These are phyloP conservation scores for Sibirionetta formosa DNA, from an alignment of 2,797 vertebrate genomes.

Conservation along the genomic window DNA sequence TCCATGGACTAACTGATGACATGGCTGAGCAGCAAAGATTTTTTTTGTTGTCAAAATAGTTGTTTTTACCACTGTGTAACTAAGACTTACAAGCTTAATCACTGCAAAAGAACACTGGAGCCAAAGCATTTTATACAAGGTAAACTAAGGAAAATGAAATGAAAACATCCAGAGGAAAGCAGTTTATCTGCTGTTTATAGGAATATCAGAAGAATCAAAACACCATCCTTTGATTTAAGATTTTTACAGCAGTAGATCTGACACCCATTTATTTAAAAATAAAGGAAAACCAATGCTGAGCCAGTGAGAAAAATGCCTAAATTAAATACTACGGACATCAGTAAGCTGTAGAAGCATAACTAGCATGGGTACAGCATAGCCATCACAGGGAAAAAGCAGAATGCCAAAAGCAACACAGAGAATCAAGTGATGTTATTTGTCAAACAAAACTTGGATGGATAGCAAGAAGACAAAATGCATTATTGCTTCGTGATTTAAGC, in stretches of 20 bases:
- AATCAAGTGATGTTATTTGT: background rate
- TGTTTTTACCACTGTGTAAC: background rate
- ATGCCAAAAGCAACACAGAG: background rate
- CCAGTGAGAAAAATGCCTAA: background rate
- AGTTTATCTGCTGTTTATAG: background rate
- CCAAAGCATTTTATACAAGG: background rate
- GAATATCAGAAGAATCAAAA: background rate
- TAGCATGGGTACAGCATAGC: background rate
- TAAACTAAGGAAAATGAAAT: background rate
- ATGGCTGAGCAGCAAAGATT: background rate
- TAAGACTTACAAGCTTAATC: background rate
- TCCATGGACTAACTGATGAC: background rate
- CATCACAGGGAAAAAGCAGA: background rate
- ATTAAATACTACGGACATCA: background rate
- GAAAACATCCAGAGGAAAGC: background rate
- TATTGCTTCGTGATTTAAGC: conserved; percentile 17
- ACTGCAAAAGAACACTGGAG: background rate
- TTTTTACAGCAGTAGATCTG: background rate
- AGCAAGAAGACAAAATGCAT: background rate
- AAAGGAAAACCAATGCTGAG: background rate
- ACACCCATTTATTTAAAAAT: background rate
- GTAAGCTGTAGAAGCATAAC: background rate
- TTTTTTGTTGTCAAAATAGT: background rate
- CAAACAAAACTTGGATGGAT: conserved; percentile 1
- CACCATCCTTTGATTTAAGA: background rate